phyloP scores from a whole-genome alignment of 2,888 invertebrate species.

The Bruchidius siliquastri region DNA sequence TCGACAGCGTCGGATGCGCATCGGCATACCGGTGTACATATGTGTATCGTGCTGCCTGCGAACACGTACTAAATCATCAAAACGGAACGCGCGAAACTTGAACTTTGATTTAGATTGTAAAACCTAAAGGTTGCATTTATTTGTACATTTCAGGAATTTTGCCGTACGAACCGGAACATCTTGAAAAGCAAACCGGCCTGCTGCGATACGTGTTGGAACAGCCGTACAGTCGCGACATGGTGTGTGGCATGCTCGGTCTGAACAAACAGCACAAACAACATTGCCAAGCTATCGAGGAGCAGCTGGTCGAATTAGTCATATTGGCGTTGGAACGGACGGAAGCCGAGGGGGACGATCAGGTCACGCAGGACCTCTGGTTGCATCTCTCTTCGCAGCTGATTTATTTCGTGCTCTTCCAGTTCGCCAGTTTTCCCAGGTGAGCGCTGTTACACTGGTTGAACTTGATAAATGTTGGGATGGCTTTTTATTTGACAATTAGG shows the following conservation, averaged over 20 bases:
- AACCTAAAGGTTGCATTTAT: too few relatives aligned
- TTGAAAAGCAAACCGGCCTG: constrained; percentile 83
- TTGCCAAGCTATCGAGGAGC: constrained; percentile 87
- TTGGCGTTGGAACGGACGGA: constrained; percentile 90
- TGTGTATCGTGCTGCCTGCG: too few relatives aligned
- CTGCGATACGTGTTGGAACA: constrained; percentile 89
- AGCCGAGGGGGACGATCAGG: constrained; percentile 53
- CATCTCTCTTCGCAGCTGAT: constrained; percentile 92
- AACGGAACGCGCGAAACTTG: too few relatives aligned
- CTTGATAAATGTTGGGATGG: too few relatives aligned
- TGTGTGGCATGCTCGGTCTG: constrained; percentile 88
- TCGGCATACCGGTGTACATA: too few relatives aligned
- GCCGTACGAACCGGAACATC: constrained; percentile 82
- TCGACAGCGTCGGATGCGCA: too few relatives aligned
- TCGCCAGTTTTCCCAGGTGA: constrained; percentile 81
- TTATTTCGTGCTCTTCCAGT: constrained; percentile 90
- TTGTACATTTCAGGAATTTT: constrained; percentile 55
- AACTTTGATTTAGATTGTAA: too few relatives aligned
- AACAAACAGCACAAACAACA: constrained; percentile 73
- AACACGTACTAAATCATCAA: too few relatives aligned
- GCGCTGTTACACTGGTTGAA: constrained; percentile 51
- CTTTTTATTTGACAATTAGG: too few relatives aligned
- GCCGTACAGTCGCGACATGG: constrained; percentile 94
- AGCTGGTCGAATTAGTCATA: constrained; percentile 85
- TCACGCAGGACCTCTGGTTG: constrained; percentile 83